Base-by-base conservation (phyloP, 2,113 vertebrate species). In the Centrocercus urophasianus region DNA sequence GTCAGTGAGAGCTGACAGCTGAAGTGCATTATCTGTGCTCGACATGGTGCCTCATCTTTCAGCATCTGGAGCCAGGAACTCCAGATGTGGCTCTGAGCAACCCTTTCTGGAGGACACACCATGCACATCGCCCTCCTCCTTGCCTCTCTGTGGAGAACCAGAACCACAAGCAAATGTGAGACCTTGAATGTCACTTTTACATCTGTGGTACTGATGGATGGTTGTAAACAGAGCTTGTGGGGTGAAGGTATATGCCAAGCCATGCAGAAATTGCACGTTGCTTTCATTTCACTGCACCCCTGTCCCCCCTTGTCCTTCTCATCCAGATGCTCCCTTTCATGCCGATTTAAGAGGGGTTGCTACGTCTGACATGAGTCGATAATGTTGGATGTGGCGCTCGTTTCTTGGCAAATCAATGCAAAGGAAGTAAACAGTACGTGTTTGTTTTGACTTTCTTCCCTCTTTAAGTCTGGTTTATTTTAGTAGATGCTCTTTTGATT, bases 381-480 rank as follows among this genome's bases (percentile, higher is more conserved):
- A 80, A 45, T 42, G 75, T 71, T 90, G 90, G 79, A 91, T 5
- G n/a, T 20, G 76, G 80, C 59, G 61, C 90, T 95, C 76, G 10
- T 81, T 94, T 69, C 88, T 96, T 93, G 93, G 89, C 93, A 86
- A 57, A 74, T 78, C 65, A 75, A 40, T 4, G 43, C 69, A 48
- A 81, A 50, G 91, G 66, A 93, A 86, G 73, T 52, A 95, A 95
- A 93, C 89, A 88, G 52, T 47, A 83, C 61, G 69, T 95, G 88
- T 93, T 95, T 95, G 91, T 93, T 97, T 96, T 93, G 93, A 96
- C 88, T 94, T 93, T 90, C 86, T 93, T 95, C 86, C 80, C 90
- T 93, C 4, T 0, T 95, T 88, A 95, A 94, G 73, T 82, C 66
- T 93, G 86, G 93, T 95, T 96, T 95, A 95, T 96, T 96, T 96